Percentiles rank a stretch among this genome's conserved stretches.
These are phyloP conservation scores for Caenorhabditis afra DNA, from an alignment of 2,888 invertebrate species.

Conservation along the genomic window DNA sequence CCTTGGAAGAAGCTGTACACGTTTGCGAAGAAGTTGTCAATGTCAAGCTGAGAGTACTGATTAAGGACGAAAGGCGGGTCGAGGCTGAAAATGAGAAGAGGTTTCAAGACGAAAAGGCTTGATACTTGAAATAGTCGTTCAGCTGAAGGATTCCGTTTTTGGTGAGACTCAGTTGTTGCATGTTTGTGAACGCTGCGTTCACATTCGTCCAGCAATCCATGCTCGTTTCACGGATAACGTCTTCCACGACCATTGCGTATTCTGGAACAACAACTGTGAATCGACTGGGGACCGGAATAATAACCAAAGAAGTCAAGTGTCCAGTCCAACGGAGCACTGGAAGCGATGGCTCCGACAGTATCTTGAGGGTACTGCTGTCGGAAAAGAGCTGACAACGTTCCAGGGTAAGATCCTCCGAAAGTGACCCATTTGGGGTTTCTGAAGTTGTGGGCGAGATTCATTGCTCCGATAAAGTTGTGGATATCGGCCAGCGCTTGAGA, in stretches of 20 bases:
- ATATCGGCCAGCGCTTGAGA: constrained; percentile 87
- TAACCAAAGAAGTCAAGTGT: constrained; percentile 70
- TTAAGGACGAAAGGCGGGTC: constrained; percentile 59
- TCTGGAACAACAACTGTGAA: constrained; percentile 44
- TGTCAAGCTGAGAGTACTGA: constrained; percentile 63
- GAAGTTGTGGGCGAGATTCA: constrained; percentile 83
- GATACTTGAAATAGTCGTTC: constrained; percentile 62
- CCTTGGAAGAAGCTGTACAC: constrained; percentile 67
- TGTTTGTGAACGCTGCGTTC: constrained; percentile 58
- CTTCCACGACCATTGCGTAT: constrained; percentile 71
- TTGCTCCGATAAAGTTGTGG: constrained; percentile 88
- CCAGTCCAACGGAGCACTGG: constrained; percentile 70
- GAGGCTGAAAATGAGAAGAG: constrained; percentile 62
- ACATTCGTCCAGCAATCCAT: constrained; percentile 54
- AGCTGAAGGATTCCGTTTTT: constrained; percentile 58
- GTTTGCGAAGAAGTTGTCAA: constrained; percentile 73
- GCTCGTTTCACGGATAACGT: constrained; percentile 61
- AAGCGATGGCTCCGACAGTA: constrained; percentile 71
- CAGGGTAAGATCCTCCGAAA: constrained; percentile 95
- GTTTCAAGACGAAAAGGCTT: too few species aligned
- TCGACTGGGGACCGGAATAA: too few species aligned
- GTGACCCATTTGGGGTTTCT: constrained; percentile 87
- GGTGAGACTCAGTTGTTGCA: constrained; percentile 62
- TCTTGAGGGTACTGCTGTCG: constrained; percentile 67
- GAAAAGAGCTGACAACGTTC: constrained; percentile 71